Evolutionary conservation across 2,888 invertebrate genomes (phyloP), one percentile per base, ranked within the genome.

Genomic region (Anthrax anthrax): DNA sequence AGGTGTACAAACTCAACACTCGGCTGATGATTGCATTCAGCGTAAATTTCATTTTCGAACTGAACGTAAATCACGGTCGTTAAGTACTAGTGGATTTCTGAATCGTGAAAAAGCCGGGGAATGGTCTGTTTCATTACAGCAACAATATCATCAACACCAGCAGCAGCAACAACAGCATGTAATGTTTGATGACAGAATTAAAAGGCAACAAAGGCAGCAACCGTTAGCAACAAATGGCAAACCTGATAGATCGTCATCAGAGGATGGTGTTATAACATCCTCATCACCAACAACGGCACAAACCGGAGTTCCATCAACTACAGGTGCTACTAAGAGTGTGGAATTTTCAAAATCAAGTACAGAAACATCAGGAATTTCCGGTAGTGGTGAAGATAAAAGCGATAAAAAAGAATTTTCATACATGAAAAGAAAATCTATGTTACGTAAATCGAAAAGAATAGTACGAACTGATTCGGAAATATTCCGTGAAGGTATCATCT

Each of bases 381-480:
- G 12, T 10, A 32, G 3, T 18, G 12, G 10, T 1, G 42, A 48
- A 1, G 19, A 42, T 17, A 23, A 17, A 29, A 42, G 18, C 3
- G 12, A n/a, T 36, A 37, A 37, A 37, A 27, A 40, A 10, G 39
- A 32, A 32, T 32, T 32, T 32, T 32, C 29, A 12, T 19, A 40
- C 4, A 18, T 18, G 19, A 18, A 39, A 14, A 40, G 52, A 38
- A 54, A 52, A 43, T 47, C 52, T 13, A 48, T 52, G 43, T 37
- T 55, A 14, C 19, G 52, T 32, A 55, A 55, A 46, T 53, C 54
- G 13, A 42, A 47, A 39, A 42, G 53, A 27, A 54, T 56, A 19
- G 47, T 55, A 18, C 47, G 54, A 38, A 54, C 56, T 3, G 56
- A 56, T 46, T 56, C 56, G 1, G 55, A 55, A 52, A 44, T 55